Evolutionary conservation across 1,140 invertebrate species (phyloP).

Genomic region (Myzus persicae): DNA sequence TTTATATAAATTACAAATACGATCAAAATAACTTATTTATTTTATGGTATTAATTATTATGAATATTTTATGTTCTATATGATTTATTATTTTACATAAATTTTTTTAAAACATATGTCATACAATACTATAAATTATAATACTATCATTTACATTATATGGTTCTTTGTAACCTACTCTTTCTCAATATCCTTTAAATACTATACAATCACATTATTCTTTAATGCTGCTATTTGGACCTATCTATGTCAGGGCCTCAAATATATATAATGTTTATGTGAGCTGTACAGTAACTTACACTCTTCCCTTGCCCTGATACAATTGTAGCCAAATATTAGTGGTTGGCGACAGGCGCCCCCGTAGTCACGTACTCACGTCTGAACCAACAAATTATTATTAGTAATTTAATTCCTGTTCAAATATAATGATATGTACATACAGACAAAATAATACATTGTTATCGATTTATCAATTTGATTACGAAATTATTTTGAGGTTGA

Average conservation of each 20-base stretch:
- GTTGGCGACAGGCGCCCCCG: neutral
- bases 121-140: neutral
- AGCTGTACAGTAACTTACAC: neutral
- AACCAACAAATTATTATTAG: neutral
- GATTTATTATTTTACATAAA: neutral
- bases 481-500: neutral
- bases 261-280: neutral
- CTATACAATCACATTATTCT: too few relatives aligned
- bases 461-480: neutral
- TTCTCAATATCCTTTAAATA: neutral
- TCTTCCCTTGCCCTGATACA: neutral
- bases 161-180: neutral
- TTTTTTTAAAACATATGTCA: neutral
- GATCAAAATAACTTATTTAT: neutral
- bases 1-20: neutral
- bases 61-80: neutral
- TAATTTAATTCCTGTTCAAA: neutral
- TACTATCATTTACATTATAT: neutral
- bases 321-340: neutral
- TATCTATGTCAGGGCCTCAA: conserved; percentile 7
- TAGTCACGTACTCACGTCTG: neutral
- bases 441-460: neutral
- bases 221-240: neutral
- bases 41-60: neutral
- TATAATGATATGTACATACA: neutral